These are phyloP conservation scores for Cryptoblepharus egeriae DNA, from an alignment of 2,797 vertebrate species.

Conservation along the genomic window DNA sequence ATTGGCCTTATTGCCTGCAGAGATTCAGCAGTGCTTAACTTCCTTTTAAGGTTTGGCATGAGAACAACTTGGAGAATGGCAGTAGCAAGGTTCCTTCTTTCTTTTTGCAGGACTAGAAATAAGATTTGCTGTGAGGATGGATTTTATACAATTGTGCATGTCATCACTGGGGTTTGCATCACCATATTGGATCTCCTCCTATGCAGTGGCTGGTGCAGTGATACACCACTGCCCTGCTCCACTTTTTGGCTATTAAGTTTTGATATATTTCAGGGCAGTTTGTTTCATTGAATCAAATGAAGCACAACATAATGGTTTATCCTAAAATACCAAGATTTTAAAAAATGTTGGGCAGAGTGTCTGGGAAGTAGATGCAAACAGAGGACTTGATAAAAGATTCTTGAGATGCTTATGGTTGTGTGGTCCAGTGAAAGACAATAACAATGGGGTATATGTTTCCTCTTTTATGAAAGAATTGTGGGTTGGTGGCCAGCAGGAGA, in stretches of 20 bases:
- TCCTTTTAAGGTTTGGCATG: conserved; percentile 24
- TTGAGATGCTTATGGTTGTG: background rate
- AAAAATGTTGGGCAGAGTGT: too few species aligned
- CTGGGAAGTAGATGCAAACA: background rate
- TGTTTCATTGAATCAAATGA: too few species aligned
- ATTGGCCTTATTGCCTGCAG: conserved; percentile 25
- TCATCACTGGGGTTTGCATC: too few species aligned
- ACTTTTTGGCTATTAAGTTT: too few species aligned
- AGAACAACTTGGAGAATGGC: conserved; percentile 12
- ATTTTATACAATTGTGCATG: background rate
- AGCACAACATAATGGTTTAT: too few species aligned
- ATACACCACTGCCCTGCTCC: too few species aligned
- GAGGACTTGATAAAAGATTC: background rate
- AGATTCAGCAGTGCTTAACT: conserved; percentile 28
- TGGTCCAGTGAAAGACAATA: background rate
- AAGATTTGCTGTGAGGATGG: background rate
- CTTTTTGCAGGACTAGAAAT: background rate
- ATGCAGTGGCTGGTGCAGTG: too few species aligned
- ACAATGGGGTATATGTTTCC: background rate
- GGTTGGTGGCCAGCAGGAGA: background rate
- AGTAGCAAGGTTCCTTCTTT: background rate
- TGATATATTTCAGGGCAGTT: too few species aligned
- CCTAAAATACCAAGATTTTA: too few species aligned
- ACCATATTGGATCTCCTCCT: too few species aligned
- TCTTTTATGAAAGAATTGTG: background rate